phyloP scores from a whole-genome alignment of 2,113 vertebrate genomes.

The Bubo blakistoni region DNA sequence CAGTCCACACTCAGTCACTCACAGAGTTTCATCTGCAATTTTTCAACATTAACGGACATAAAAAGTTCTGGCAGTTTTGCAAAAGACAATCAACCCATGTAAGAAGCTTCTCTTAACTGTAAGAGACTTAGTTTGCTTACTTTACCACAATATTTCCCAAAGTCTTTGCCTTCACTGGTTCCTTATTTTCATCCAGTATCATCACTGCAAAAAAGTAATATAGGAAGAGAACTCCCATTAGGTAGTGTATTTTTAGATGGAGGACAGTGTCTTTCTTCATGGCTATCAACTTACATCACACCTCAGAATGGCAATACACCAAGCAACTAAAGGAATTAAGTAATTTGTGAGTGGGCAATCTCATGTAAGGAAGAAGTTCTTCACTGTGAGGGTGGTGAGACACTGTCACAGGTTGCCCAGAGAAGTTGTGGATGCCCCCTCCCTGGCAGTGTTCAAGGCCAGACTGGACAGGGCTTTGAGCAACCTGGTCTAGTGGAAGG shows the following conservation, averaged over 20 bases:
- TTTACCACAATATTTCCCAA: constrained; percentile 96
- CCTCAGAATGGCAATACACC: neutral
- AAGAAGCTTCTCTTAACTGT: neutral
- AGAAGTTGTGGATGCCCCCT: no score
- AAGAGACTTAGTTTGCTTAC: constrained; percentile 78
- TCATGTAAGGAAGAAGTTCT: neutral
- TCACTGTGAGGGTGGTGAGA: no score
- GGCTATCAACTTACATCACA: neutral
- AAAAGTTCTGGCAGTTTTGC: neutral
- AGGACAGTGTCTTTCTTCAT: neutral
- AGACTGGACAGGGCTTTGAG: no score
- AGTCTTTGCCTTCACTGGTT: constrained; percentile 79
- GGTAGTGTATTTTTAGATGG: neutral
- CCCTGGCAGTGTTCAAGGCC: no score
- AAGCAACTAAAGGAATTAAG: neutral
- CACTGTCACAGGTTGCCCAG: no score
- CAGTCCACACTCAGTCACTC: neutral
- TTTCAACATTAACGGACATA: neutral
- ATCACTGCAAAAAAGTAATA: constrained; percentile 77
- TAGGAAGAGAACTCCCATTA: neutral
- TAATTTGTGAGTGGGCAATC: neutral
- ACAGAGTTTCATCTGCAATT: neutral
- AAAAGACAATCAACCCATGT: neutral
- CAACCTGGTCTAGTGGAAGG: no score
- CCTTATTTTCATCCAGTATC: constrained; percentile 87